Evolutionary conservation across 2,888 invertebrate genomes (phyloP), one percentile per base, ranked within the genome.

Genomic region (Macrophya alboannulata): DNA sequence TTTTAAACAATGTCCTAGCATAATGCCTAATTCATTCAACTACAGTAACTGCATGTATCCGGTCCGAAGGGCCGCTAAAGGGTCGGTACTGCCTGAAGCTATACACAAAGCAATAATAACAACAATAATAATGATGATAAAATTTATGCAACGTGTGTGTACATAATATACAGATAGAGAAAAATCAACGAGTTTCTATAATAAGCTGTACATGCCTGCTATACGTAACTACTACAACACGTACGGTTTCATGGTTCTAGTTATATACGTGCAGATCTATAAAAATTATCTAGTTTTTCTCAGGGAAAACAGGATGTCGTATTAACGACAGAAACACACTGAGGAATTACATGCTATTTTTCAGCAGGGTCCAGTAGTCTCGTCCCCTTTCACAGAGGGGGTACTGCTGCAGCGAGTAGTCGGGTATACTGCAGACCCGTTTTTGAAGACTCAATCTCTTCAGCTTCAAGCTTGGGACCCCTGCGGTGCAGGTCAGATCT

Each of bases 381-480:
- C 81, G 59, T 81, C 81, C 59, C 81, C 62, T 62, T 25, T 62
- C 12, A 62, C 59, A 51, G n/a, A n/a, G n/a, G n/a, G 43, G 43
- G 62, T 43, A 15, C 72, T 45, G 43, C 45, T n/a, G n/a, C n/a
- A n/a, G n/a, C n/a, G n/a, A 45, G n/a, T 55, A n/a, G 15, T 25
- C 77, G 21, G 21, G 37, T 31, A 31, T 31, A 31, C 12, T 43
- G 6, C 9, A 62, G 62, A 81, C 81, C 62, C n/a, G 81, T 81
- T 81, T 81, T 59, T 81, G 81, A 81, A 81, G 81, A 81, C 81
- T 81, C 81, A 81, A 81, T 81, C 59, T 81, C 21, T 31, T 31
- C 31, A 31, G 31, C 31, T 31, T 31, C 31, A 12, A 40, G 59
- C 59, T 62, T 21, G 62, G 81, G 81, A 62, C 81, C 81, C 81